These are phyloP conservation scores for Drosophila asahinai DNA, from an alignment of 1,140 invertebrate genomes.

Conservation along the genomic window DNA sequence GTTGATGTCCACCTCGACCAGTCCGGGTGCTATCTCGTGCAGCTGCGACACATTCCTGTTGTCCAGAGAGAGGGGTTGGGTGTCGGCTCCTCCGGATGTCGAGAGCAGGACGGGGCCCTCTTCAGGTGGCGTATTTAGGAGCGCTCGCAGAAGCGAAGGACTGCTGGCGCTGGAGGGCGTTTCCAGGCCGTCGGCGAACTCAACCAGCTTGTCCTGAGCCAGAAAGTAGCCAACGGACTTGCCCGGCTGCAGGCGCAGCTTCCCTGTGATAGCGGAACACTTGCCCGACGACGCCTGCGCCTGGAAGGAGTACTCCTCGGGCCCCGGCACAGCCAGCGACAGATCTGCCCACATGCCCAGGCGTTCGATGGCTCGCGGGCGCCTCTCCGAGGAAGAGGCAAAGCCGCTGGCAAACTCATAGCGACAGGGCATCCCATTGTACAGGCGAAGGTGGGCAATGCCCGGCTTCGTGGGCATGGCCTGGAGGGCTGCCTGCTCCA, in stretches of 20 bases:
- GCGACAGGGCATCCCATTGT: slow-evolving; percentile 88
- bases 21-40: slow-evolving; percentile 81
- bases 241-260: slow-evolving; percentile 61
- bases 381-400: neutral
- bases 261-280: slow-evolving; percentile 53
- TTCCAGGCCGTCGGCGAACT: slow-evolving; percentile 66
- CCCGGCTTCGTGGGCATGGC: slow-evolving; percentile 85
- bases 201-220: slow-evolving; percentile 31
- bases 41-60: slow-evolving; percentile 74
- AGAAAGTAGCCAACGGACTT: slow-evolving; percentile 85
- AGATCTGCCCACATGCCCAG: slow-evolving; percentile 70
- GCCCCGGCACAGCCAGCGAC: slow-evolving; percentile 12
- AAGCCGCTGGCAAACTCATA: slow-evolving; percentile 62
- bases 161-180: slow-evolving; percentile 12
- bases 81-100: neutral
- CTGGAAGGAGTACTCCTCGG: slow-evolving; percentile 41
- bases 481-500: slow-evolving; percentile 89
- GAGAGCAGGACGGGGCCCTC: slow-evolving; percentile 54
- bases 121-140: slow-evolving; percentile 57
- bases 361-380: slow-evolving; percentile 30
- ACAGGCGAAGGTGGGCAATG: slow-evolving; percentile 89
- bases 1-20: slow-evolving; percentile 84
- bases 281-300: slow-evolving; percentile 19
- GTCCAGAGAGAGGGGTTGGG: slow-evolving; percentile 7
- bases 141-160: slow-evolving; percentile 44